Base-by-base conservation (phyloP, 2,888 invertebrate genomes). In the Ferrisia virgata region DNA sequence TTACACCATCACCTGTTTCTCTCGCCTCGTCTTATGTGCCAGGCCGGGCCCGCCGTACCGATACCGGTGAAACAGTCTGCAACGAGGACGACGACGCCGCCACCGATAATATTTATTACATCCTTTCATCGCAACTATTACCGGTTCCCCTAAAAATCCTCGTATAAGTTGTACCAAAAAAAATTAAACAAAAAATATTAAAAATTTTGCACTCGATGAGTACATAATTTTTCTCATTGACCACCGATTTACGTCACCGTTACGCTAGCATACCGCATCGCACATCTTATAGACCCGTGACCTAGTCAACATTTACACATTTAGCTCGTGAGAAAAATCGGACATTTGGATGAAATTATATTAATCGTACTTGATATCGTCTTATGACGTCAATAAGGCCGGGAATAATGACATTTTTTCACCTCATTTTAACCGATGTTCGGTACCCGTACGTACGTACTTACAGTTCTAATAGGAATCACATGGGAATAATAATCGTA, bases 91-190 rank as follows among this genome's bases (percentile, higher is more conserved):
- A n/a, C n/a, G n/a, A n/a, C n/a, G n/a, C 25, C 25, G 58, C 25
- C 72, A 33, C 72, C 33, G 36, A 72, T 72, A 72, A 72, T 72
- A 72, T 72, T 72, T 72, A 72, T 72, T 72, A 72, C 72, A 72
- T 72, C 72, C 72, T 72, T 72, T n/a, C 1, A 31, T 15, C 18
- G 47, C 72, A 69, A 72, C 69, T 72, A 72, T 72, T 33, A n/a
- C 28, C 28, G 13, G 22, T 28, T 64, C 28, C n/a, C n/a, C n/a
- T n/a, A n/a, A n/a, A n/a, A n/a, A n/a, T n/a, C n/a, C n/a, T n/a
- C n/a, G n/a, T n/a, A n/a, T n/a, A n/a, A n/a, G n/a, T n/a, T n/a
- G n/a, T n/a, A n/a, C n/a, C n/a, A n/a, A n/a, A n/a, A n/a, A n/a
- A n/a, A n/a, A n/a, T n/a, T n/a, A n/a, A n/a, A n/a, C n/a, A n/a